Evolutionary conservation across 2,888 invertebrate species (phyloP).

Genomic region (Chirona hameri): DNA sequence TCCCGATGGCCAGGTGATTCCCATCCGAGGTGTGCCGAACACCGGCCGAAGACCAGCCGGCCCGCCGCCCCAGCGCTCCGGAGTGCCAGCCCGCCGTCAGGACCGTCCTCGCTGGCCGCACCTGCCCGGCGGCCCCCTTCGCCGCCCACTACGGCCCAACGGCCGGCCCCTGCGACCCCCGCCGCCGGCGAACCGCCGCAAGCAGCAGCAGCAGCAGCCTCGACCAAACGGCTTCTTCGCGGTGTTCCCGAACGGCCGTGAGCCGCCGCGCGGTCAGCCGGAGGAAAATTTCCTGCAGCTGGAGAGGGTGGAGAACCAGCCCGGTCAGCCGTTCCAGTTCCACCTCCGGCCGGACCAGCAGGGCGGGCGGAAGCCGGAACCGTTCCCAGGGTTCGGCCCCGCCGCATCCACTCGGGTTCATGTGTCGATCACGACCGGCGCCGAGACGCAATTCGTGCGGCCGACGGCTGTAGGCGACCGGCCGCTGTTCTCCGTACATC

Average conservation of each 20-base stretch:
- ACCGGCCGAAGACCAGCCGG: background rate
- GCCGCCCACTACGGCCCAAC: background rate
- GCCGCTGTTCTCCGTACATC: too few relatives aligned
- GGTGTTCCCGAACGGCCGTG: background rate
- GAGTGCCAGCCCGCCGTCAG: background rate
- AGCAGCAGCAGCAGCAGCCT: background rate
- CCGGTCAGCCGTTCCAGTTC: conserved; percentile 9
- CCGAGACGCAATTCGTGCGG: background rate
- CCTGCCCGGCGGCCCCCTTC: background rate
- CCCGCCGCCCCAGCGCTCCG: background rate
- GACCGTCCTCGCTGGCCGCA: background rate
- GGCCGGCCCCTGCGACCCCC: background rate
- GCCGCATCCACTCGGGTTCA: background rate
- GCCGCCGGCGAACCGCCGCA: background rate
- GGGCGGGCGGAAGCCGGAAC: background rate
- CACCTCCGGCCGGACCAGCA: background rate
- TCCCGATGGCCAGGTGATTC: background rate
- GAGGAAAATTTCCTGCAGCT: background rate
- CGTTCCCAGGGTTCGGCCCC: background rate
- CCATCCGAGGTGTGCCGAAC: background rate
- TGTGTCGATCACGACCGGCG: conserved; percentile 7
- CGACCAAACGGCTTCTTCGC: background rate
- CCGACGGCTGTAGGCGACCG: background rate
- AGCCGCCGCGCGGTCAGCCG: background rate
- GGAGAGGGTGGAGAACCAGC: background rate